Base-by-base conservation (phyloP, 2,113 vertebrate species). In the Stegostoma tigrinum region DNA sequence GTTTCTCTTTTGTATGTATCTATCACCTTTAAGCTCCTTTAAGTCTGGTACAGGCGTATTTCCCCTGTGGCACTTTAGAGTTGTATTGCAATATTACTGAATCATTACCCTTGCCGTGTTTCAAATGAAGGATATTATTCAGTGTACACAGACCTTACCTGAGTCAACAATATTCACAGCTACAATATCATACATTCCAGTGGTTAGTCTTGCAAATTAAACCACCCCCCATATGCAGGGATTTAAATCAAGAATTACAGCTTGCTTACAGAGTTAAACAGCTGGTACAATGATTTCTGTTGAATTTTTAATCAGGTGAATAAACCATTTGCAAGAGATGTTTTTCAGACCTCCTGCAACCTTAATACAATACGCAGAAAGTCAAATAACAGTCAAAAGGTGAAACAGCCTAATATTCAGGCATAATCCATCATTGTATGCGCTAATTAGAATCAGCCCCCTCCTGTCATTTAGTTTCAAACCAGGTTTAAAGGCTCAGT, bases 271-370 rank as follows among this genome's bases (percentile, higher is more conserved):
- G 96, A 98, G 97, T 97, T 98, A 98, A 98, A 97, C 97, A 98
- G 97, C 98, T 98, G 96, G 97, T 97, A 97, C 97, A 98, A 98
- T 97, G 97, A 96, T 97, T 97, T 97, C 97, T 97, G 97, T 98
- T 98, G 97, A 98, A 98, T 98, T 97, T 98, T 98, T 98, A 98
- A 98, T 98, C 97, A 97, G 97, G 97, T 98, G 97, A 98, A 98
- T 98, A 98, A 98, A 98, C 98, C 97, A 72, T 72, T 95, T 70
- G 97, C 96, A 97, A 95, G 97, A 97, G 97, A 97, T 97, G 96
- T 97, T 97, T 97, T 97, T 97, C 96, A 98, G 96, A 96, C 96
- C 97, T 97, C 96, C 97, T 94, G 96, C 96, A 97, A 96, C 96
- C 97, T 96, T 96, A 96, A 97, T 97, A 97, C 97, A 97, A 97